phyloP scores from a whole-genome alignment of 1,140 invertebrate genomes.

The Bombus confusus region DNA sequence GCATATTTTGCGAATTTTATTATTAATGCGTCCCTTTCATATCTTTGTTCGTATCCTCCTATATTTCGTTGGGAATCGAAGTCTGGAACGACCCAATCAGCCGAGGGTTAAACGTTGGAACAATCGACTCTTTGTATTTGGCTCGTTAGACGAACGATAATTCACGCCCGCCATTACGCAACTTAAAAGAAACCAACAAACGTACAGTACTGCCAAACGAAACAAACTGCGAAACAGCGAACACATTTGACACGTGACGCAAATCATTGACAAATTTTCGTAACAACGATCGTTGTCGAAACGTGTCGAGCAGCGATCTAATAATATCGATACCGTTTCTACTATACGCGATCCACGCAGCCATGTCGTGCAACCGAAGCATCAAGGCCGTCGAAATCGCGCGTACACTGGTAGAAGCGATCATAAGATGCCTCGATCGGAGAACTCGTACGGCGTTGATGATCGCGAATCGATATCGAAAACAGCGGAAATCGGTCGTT shows the following conservation, averaged over 20 bases:
- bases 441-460: too few species aligned
- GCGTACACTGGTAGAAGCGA: not conserved
- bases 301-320: slow-evolving; percentile 3
- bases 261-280: slow-evolving; percentile 42
- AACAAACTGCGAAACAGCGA: slow-evolving; percentile 19
- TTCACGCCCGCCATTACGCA: not conserved
- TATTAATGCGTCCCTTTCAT: too few species aligned
- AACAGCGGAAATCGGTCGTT: not conserved
- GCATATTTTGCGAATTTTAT: too few species aligned
- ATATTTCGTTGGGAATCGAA: not conserved
- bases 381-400: slow-evolving; percentile 25
- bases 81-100: not conserved
- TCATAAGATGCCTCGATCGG: not conserved
- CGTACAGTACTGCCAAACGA: slow-evolving; percentile 35
- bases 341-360: not conserved
- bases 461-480: slow-evolving; percentile 8
- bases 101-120: not conserved
- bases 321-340: slow-evolving; percentile 42
- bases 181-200: not conserved
- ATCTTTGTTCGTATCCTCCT: not conserved
- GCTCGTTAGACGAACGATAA: not conserved
- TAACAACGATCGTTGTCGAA: not conserved
- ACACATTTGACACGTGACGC: slow-evolving; percentile 3
- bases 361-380: not conserved
- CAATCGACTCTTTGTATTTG: not conserved